Evolutionary conservation across 2,797 vertebrate species (phyloP).

Genomic region (Eidolon dupreanum): DNA sequence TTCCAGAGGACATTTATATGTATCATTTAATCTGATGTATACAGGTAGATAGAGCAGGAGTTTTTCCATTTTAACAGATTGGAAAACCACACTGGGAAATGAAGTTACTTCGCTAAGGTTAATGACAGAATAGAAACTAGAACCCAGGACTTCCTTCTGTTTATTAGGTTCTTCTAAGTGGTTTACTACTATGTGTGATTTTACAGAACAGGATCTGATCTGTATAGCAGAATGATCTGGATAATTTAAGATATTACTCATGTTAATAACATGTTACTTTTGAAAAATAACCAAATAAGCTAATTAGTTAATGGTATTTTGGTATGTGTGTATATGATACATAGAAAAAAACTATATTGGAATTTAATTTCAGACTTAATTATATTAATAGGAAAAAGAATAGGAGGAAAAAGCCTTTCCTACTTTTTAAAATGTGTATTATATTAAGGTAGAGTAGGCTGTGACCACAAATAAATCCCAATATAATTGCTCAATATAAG

Average conservation of each 20-base stretch:
- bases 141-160: neutral
- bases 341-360: neutral
- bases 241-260: neutral
- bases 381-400: neutral
- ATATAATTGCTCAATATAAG: neutral
- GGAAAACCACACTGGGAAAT: neutral
- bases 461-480: neutral
- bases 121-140: slow-evolving; percentile 1
- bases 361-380: slow-evolving; percentile 51
- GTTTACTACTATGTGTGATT: neutral
- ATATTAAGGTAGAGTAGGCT: neutral
- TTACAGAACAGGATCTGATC: neutral
- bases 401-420: neutral
- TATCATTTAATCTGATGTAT: neutral
- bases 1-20: neutral
- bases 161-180: neutral
- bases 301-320: neutral
- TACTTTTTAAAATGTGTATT: slow-evolving; percentile 19
- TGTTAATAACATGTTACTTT: slow-evolving; percentile 5
- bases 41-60: neutral
- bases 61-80: neutral
- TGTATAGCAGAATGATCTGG: neutral
- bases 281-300: slow-evolving; percentile 23
- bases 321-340: neutral
- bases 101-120: slow-evolving; percentile 11